Evolutionary conservation across 2,888 invertebrate genomes (phyloP), one percentile per base, ranked within the genome.

Genomic region (Lepidocyrtoides sp.): DNA sequence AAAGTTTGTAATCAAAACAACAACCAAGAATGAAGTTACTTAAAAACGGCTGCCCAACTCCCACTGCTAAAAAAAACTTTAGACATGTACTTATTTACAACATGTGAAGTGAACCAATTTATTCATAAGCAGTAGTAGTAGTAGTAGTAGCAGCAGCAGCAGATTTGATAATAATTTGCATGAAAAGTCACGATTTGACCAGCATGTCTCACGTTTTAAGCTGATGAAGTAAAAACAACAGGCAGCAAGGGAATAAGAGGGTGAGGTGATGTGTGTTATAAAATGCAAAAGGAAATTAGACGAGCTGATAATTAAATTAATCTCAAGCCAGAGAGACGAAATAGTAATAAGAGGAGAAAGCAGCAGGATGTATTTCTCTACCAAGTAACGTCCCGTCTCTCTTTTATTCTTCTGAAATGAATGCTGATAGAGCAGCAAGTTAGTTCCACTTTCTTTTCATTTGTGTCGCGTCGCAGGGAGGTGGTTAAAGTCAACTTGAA

Each of bases 251-350:
- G 72, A 51, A 60, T 2, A 17, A 1, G 20, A 75, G 75, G 54
- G 2, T 29, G 17, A 51, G n/a, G 57, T 57, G 17, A 20, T 57
- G 66, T 60, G 57, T 81, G 60, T 26, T 63, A 77, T 81, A 86
- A 86, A 81, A 54, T 91, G 83, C 84, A 84, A 69, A 23, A 51
- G 91, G 88, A 92, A 93, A 93, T 94, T 93, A 94, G 93, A 91
- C 75, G 91, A 93, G 92, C 93, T 91, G 93, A 94, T 94, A 94
- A 94, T 94, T 94, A 93, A 94, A 93, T 94, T 94, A 94, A 93
- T 94, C 92, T 66, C 17, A 20, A 20, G 36, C 41, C 17, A 32
- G 72, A n/a, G 48, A 10, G 63, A 26, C 36, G 36, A 36, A 36
- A 36, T 36, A 75, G 44, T 72, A 72, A 41, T 72, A 17, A 72